A percentile compares a stretch with the other conserved stretches of the same genome.
These are phyloP conservation scores for Tragelaphus buxtoni DNA, from an alignment of 2,113 vertebrate genomes.

Conservation along the genomic window DNA sequence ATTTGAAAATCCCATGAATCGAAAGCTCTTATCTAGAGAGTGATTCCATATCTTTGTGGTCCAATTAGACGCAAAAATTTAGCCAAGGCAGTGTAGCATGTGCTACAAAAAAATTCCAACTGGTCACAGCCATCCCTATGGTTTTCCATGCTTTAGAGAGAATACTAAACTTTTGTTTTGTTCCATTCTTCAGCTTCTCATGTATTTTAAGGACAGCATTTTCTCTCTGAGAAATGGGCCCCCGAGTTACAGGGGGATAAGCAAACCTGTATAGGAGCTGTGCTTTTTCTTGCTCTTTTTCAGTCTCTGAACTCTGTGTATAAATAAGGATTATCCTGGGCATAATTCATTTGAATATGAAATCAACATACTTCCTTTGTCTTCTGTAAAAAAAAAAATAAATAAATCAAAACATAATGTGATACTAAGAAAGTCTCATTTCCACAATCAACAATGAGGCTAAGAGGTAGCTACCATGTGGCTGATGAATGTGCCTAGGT, in stretches of 20 bases:
- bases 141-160: conserved; percentile 43
- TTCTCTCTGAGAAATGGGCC: conserved; percentile 61
- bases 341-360: conserved; percentile 78
- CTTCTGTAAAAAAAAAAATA: conserved; percentile 64
- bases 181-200: conserved; percentile 52
- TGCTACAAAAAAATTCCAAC: not conserved
- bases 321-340: conserved; percentile 75
- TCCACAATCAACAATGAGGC: conserved; percentile 77
- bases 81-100: not conserved
- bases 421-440: conserved; percentile 82
- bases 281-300: conserved; percentile 74
- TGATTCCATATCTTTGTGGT: not conserved
- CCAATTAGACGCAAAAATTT: not conserved
- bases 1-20: conserved; percentile 47
- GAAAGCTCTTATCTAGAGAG: conserved; percentile 38
- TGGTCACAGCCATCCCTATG: conserved; percentile 29
- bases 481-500: conserved; percentile 82
- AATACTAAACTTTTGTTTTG: conserved; percentile 48
- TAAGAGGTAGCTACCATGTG: conserved; percentile 84
- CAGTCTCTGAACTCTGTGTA: conserved; percentile 70
- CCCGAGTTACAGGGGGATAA: conserved; percentile 32
- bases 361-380: conserved; percentile 73
- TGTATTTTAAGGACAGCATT: conserved; percentile 64
- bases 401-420: conserved; percentile 36
- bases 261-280: conserved; percentile 55